These are phyloP conservation scores for Drosophila vallismaia DNA, from an alignment of 2,888 invertebrate genomes.

Conservation along the genomic window DNA sequence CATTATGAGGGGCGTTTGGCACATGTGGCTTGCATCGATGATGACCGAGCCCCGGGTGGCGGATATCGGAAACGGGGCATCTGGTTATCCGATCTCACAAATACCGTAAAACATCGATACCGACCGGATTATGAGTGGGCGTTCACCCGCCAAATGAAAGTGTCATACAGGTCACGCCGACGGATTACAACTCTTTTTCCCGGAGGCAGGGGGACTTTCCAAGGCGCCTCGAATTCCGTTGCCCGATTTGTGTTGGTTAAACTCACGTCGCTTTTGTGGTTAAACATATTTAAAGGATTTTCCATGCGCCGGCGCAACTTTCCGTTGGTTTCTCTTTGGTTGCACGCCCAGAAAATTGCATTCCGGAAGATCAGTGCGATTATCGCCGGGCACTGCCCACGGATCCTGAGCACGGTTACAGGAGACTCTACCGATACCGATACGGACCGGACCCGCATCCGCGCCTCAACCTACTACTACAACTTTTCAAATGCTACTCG, in stretches of 20 bases:
- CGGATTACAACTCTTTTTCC: slow-evolving; percentile 62
- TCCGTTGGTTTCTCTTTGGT: slow-evolving; percentile 33
- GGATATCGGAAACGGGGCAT: slow-evolving; percentile 52
- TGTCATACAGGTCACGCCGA: slow-evolving; percentile 58
- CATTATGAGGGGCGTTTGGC: slow-evolving; percentile 74
- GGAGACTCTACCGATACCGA: slow-evolving; percentile 17
- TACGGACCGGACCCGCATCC: slow-evolving; percentile 41
- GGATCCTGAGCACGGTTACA: slow-evolving; percentile 24
- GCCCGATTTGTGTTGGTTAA: slow-evolving; percentile 70
- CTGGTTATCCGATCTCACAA: slow-evolving; percentile 49
- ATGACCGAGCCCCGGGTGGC: slow-evolving; percentile 44
- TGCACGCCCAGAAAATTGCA: slow-evolving; percentile 34
- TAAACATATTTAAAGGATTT: slow-evolving; percentile 71
- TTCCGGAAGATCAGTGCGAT: slow-evolving; percentile 49
- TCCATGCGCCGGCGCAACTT: slow-evolving; percentile 71
- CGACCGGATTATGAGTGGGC: slow-evolving; percentile 67
- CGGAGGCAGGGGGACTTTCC: slow-evolving; percentile 47
- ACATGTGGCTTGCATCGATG: slow-evolving; percentile 53
- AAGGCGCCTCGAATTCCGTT: slow-evolving; percentile 44
- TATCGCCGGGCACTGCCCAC: slow-evolving; percentile 58
- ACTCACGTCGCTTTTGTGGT: slow-evolving; percentile 71
- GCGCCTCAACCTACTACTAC: slow-evolving; percentile 75
- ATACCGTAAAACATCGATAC: slow-evolving; percentile 60
- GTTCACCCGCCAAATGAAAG: slow-evolving; percentile 75
- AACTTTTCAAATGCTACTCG: slow-evolving; percentile 80